Percentiles rank a stretch among this genome's conserved stretches.
These are phyloP conservation scores for Percopsis omiscomaycus DNA, from an alignment of 2,797 vertebrate genomes.

Conservation along the genomic window DNA sequence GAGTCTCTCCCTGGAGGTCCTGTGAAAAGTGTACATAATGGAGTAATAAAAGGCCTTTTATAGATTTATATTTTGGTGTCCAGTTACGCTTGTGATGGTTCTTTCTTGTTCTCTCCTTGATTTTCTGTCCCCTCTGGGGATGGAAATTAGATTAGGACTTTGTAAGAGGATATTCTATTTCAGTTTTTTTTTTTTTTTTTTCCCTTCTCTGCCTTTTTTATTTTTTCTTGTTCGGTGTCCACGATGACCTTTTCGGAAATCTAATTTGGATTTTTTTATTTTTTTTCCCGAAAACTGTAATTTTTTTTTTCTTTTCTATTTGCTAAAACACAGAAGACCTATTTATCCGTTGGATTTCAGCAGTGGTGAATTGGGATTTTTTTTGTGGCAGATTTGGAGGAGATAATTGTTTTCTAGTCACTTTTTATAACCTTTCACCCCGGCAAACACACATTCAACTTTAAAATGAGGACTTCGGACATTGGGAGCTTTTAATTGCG, in stretches of 20 bases:
- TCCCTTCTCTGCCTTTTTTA: slow-evolving; percentile 46
- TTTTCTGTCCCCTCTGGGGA: slow-evolving; percentile 83
- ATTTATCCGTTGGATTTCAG: slow-evolving; percentile 69
- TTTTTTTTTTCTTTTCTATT: slow-evolving; percentile 48
- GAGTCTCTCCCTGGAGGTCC: slow-evolving; percentile 82
- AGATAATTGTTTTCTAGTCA: slow-evolving; percentile 46
- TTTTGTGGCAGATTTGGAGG: slow-evolving; percentile 40
- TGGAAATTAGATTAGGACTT: slow-evolving; percentile 82
- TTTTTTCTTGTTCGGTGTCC: slow-evolving; percentile 70
- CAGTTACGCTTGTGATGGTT: slow-evolving; percentile 84
- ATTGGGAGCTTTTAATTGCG: slow-evolving; percentile 56
- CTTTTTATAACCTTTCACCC: slow-evolving; percentile 24
- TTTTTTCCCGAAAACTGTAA: slow-evolving; percentile 56
- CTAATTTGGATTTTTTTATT: slow-evolving; percentile 73
- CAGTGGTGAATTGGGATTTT: slow-evolving; percentile 49
- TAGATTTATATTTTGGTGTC: slow-evolving; percentile 87
- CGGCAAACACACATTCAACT: slow-evolving; percentile 43
- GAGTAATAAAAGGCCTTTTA: slow-evolving; percentile 87
- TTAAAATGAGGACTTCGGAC: slow-evolving; percentile 57
- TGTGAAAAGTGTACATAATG: slow-evolving; percentile 97
- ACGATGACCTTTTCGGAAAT: slow-evolving; percentile 80
- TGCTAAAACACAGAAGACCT: slow-evolving; percentile 46
- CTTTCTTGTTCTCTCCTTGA: slow-evolving; percentile 84
- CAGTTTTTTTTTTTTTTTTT: slow-evolving; percentile 55
- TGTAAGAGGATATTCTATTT: slow-evolving; percentile 79